Evolutionary conservation across 2,113 vertebrate species (phyloP).

Genomic region (Pogonocichla stellata): DNA sequence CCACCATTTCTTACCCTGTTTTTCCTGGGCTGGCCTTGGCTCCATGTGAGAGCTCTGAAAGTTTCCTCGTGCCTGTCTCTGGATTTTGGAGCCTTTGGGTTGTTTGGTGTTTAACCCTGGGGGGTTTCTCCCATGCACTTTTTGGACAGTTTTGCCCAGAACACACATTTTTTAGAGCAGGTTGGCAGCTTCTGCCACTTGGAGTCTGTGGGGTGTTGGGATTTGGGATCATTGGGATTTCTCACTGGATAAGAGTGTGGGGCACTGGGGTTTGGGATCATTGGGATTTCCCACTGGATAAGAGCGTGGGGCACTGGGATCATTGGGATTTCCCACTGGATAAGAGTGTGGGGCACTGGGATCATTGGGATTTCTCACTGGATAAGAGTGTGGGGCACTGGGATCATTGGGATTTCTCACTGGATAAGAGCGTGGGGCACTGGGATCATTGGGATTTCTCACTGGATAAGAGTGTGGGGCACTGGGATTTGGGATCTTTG

Average conservation of each 20-base stretch:
- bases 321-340: not conserved
- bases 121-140: not conserved
- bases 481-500: no score
- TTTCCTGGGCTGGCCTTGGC: slow-evolving; percentile 34
- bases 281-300: no score
- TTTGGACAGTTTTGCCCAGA: not conserved
- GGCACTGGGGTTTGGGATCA: no score
- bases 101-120: not conserved
- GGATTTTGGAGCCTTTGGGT: not conserved
- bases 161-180: not conserved
- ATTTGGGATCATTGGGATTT: not conserved
- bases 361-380: no score
- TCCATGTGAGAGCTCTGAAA: not conserved
- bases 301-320: no score
- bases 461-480: no score
- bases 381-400: no score
- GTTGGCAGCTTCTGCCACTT: not conserved
- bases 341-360: no score
- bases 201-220: not conserved
- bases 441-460: no score
- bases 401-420: not conserved
- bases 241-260: not conserved
- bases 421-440: no score
- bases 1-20: slow-evolving; percentile 40
- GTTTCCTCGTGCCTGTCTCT: not conserved